Evolutionary conservation across 2,888 invertebrate genomes (phyloP).

Genomic region (Metalampra italica): DNA sequence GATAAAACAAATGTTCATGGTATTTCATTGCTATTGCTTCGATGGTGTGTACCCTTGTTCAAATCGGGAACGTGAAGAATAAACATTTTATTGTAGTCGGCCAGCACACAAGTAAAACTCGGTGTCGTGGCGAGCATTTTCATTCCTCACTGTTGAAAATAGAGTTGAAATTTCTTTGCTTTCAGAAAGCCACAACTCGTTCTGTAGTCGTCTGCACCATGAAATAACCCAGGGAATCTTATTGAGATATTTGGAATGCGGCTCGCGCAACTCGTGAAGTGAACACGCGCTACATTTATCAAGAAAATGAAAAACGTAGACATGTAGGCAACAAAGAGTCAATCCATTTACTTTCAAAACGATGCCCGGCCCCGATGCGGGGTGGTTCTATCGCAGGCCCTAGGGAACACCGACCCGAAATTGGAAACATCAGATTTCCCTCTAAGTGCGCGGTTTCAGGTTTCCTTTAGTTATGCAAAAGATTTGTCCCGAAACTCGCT

Average conservation of each 20-base stretch:
- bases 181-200: too few species aligned
- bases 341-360: slow-evolving; percentile 30
- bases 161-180: too few species aligned
- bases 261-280: slow-evolving; percentile 1
- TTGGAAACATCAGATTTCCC: slow-evolving; percentile 20
- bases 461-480: slow-evolving; percentile 19
- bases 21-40: too few species aligned
- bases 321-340: slow-evolving; percentile 23
- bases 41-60: too few species aligned
- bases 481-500: slow-evolving; percentile 9
- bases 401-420: slow-evolving; percentile 20
- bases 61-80: slow-evolving; percentile 9
- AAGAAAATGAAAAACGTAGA: slow-evolving; percentile 16
- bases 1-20: too few species aligned
- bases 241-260: not conserved
- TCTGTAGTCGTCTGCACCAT: too few species aligned
- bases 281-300: not conserved
- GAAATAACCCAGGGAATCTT: not conserved
- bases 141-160: too few species aligned
- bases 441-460: slow-evolving; percentile 28
- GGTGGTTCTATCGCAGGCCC: slow-evolving; percentile 17
- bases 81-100: not conserved
- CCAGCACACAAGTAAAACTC: too few species aligned
- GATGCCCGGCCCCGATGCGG: slow-evolving; percentile 20
- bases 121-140: too few species aligned